Evolutionary conservation across 2,888 invertebrate genomes (phyloP).

Genomic region (Acleris cristana): DNA sequence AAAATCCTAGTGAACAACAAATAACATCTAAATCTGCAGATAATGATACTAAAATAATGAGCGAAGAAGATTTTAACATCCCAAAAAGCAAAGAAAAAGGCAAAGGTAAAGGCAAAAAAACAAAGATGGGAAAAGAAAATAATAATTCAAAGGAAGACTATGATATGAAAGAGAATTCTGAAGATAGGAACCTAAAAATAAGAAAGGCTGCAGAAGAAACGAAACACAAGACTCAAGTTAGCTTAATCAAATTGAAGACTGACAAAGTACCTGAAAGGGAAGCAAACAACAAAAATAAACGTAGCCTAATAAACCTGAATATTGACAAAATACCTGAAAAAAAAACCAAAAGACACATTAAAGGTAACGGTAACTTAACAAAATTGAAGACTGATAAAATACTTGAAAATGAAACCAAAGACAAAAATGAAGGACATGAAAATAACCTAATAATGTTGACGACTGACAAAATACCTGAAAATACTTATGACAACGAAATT

Average conservation of each 20-base stretch:
- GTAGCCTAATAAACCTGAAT: neutral
- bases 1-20: neutral
- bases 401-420: too few species aligned
- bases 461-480: too few species aligned
- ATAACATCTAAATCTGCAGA: neutral
- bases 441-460: too few species aligned
- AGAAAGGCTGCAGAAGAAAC: neutral
- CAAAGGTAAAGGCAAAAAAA: constrained; percentile 20
- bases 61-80: constrained; percentile 10
- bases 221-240: neutral
- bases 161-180: neutral
- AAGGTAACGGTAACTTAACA: too few species aligned
- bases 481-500: too few species aligned
- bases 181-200: neutral
- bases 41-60: too few species aligned
- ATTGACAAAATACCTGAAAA: neutral
- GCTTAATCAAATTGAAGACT: constrained; percentile 2
- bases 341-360: neutral
- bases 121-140: constrained; percentile 21
- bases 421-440: too few species aligned
- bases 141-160: neutral
- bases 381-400: too few species aligned
- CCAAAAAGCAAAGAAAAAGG: constrained; percentile 7
- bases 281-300: neutral
- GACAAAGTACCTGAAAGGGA: neutral